Evolutionary conservation across 2,888 invertebrate species (phyloP).

Genomic region (Drosophila atripex): DNA sequence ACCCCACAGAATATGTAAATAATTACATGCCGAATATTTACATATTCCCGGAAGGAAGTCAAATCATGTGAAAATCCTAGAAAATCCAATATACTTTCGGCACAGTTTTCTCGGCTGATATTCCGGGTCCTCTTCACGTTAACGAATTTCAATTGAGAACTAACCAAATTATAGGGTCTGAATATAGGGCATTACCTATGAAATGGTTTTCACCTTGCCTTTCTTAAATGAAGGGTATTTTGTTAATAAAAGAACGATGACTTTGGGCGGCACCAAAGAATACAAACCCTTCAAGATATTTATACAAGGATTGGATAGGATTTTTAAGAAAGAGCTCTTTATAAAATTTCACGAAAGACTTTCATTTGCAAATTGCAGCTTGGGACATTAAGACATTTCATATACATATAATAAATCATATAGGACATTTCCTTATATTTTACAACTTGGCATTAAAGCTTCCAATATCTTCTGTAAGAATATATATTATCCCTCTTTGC

Average conservation of each 20-base stretch:
- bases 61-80: slow-evolving; percentile 23
- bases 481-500: not conserved
- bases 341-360: too few species aligned
- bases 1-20: slow-evolving; percentile 39
- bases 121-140: not conserved
- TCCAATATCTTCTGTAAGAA: not conserved
- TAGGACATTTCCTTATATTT: too few species aligned
- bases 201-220: not conserved
- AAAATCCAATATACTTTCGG: slow-evolving; percentile 9
- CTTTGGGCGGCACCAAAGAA: not conserved
- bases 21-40: slow-evolving; percentile 31
- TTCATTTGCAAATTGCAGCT: too few species aligned
- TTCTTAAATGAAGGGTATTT: not conserved
- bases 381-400: too few species aligned
- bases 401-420: too few species aligned
- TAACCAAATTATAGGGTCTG: slow-evolving; percentile 11
- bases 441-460: not conserved
- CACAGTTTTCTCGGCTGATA: not conserved
- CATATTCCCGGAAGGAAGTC: slow-evolving; percentile 28
- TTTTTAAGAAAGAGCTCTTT: too few species aligned
- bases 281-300: too few species aligned
- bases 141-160: slow-evolving; percentile 1
- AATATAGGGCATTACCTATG: not conserved
- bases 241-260: not conserved
- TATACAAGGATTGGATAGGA: too few species aligned